Evolutionary conservation across 2,888 invertebrate genomes (phyloP), one percentile per base, ranked within the genome.

Genomic region (Formica aserva): DNA sequence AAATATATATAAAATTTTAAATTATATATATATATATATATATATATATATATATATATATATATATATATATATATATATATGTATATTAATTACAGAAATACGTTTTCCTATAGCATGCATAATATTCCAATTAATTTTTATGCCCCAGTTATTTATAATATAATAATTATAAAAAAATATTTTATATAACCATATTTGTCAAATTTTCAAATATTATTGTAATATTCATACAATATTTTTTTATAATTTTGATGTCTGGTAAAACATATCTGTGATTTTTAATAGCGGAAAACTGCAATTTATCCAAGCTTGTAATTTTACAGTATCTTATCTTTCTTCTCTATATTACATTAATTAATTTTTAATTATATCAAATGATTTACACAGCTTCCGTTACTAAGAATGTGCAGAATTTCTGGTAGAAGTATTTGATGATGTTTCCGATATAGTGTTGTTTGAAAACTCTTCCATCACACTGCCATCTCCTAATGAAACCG

Each of bases 391-490:
- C 18, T 52, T 66, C 2, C 32, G 2, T 48, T 48, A 35, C 13
- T 8, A 8, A 77, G 5, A 38, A 32, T 66, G 3, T 45, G n/a
- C 3, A 8, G n/a, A 77, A 38, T 15, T n/a, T 55, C 0, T 26
- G 6, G 6, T 22, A 32, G n/a, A 57, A 67, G 41, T 6, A 0
- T 29, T 26, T 18, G 41, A 69, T 11, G 32, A n/a, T 8, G 13
- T 52, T 22, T 6, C 29, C 22, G 9, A 5, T 18, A 72, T 3
- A 3, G 71, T 11, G 32, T 86, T 71, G n/a, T 55, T 52, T 5
- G 85, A n/a, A 72, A 90, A 91, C 4, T 91, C 91, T 29, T 91
- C 91, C 82, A 89, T 86, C n/a, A 78, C 63, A 63, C 87, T 88
- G 3, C 35, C n/a, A 38, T 67, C 80, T 32, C 35, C 80, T n/a